Conservation (phyloP, 2,888 invertebrate genomes). For the Mesorhabditis spiculigera region DNA sequence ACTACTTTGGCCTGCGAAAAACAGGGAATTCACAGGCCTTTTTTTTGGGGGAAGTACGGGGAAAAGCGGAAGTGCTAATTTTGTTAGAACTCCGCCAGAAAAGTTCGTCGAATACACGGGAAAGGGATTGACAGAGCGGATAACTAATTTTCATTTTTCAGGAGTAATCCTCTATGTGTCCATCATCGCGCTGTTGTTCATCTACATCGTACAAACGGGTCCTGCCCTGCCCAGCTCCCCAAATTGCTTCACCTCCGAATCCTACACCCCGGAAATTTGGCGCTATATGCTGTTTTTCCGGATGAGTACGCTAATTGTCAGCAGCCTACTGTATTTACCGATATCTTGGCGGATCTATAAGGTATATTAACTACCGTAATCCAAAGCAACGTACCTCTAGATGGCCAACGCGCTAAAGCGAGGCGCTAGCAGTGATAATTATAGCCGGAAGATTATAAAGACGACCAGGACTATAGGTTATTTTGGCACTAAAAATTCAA, state of each 20-base stretch:
- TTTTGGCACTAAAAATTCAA: neutral
- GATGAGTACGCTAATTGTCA: conserved; percentile 3
- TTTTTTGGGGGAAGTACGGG: too few relatives aligned
- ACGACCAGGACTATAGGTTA: neutral
- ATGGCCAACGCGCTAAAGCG: neutral
- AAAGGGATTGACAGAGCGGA: too few relatives aligned
- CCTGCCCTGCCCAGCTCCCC: neutral
- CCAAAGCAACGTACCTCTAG: neutral
- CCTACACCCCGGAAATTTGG: conserved; percentile 4
- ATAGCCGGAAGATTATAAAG: neutral
- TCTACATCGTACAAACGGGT: neutral
- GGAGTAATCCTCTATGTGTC: neutral
- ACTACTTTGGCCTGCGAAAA: too few relatives aligned
- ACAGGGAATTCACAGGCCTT: too few relatives aligned
- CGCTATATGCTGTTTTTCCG: neutral
- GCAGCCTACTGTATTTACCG: conserved; percentile 1
- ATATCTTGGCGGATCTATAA: neutral
- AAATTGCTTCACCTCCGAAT: conserved; percentile 1
- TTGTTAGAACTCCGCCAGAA: too few relatives aligned
- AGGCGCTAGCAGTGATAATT: neutral
- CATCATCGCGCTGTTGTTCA: neutral
- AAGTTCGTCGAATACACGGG: too few relatives aligned
- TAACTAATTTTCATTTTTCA: neutral
- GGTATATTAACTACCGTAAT: neutral
- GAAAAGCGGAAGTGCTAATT: too few relatives aligned